A percentile compares a stretch with the other conserved stretches of the same genome.
phyloP scores from a whole-genome alignment of 2,888 invertebrate species.

The Dioctria linearis region DNA sequence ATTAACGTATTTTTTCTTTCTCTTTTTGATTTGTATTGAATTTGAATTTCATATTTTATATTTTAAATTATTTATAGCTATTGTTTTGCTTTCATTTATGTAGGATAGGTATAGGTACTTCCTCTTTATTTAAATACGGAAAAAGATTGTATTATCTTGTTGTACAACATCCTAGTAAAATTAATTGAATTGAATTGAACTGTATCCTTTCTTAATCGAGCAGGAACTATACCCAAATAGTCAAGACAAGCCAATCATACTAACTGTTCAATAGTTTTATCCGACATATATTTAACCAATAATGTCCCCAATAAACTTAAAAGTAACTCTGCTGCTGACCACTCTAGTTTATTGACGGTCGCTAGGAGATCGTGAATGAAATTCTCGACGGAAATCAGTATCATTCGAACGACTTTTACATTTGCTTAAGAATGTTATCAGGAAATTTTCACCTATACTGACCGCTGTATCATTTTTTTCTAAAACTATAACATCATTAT shows the following conservation, averaged over 20 bases:
- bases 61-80: too few species aligned
- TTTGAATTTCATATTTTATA: too few species aligned
- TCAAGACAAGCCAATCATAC: slow-evolving; percentile 96
- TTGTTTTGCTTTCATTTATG: too few species aligned
- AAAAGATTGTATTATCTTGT: too few species aligned
- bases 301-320: slow-evolving; percentile 89
- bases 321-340: slow-evolving; percentile 98
- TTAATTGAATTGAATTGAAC: too few species aligned
- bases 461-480: slow-evolving; percentile 96
- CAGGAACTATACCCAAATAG: slow-evolving; percentile 97
- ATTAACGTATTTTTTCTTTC: too few species aligned
- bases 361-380: slow-evolving; percentile 97
- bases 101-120: too few species aligned
- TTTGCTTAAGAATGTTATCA: slow-evolving; percentile 96
- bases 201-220: slow-evolving; percentile 93
- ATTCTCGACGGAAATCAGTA: slow-evolving; percentile 97
- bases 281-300: slow-evolving; percentile 85
- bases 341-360: slow-evolving; percentile 99
- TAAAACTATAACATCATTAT: slow-evolving; percentile 91
- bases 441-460: slow-evolving; percentile 94
- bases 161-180: too few species aligned
- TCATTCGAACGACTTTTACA: slow-evolving; percentile 92
- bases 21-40: too few species aligned
- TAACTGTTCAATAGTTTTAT: slow-evolving; percentile 96
- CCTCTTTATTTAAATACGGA: too few species aligned